Base-by-base conservation (phyloP, 2,888 invertebrate genomes). In the Rotaria magnacalcarata region DNA sequence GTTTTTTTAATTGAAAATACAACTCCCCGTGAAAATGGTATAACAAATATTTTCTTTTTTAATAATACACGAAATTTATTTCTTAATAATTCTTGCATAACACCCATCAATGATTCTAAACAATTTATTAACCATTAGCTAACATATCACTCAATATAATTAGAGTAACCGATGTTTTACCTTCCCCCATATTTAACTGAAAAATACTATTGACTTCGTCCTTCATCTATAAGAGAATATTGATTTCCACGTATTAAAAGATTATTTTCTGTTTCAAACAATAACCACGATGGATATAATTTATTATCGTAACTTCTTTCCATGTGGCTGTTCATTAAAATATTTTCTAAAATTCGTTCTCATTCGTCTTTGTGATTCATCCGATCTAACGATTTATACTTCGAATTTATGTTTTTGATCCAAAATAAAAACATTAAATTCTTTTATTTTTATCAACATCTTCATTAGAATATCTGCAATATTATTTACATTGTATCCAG, bases 321-420 rank as follows among this genome's bases (percentile, higher is more conserved):
- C 74, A n/a, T n/a, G n/a, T n/a, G n/a, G n/a, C n/a, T n/a, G n/a
- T n/a, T n/a, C 41, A 11, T 41, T 74, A 41, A 74, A 74, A 74
- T 34, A 74, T 74, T 74, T 74, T 74, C 34, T 74, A 74, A 74
- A 6, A 74, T 74, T 74, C 74, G 6, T 34, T 74, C 74, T 74
- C 19, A 8, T 74, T 74, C 74, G 3, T 41, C 41, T 34, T 74
- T 34, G 41, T 19, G 7, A 74, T 74, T 74, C 6, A 7, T 24
- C 41, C 2, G 19, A 74, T 74, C 41, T 74, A 74, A 74, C 41
- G 41, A 74, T 41, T 74, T 41, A 41, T 74, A 74, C 6, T 74
- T 27, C 3, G 6, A 67, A 67, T 34, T 27, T 34, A 27, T 67
- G 5, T 67, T 67, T 67, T 10, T 67, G 67, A 67, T 67, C 14